These are phyloP conservation scores for Tupaia chinensis DNA, from an alignment of 2,113 vertebrate genomes.

Conservation along the genomic window DNA sequence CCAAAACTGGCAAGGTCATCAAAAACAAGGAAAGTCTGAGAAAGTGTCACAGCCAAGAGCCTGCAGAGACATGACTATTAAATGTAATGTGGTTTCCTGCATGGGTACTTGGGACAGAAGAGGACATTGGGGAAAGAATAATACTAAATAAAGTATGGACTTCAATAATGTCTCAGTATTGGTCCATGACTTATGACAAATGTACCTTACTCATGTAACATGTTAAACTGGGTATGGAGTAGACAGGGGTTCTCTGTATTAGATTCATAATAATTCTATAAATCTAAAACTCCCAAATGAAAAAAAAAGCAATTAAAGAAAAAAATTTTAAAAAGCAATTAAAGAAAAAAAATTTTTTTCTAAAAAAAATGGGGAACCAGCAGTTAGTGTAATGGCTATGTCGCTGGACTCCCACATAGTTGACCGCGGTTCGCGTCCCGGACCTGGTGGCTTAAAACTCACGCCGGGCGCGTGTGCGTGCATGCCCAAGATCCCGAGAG, in stretches of 20 bases:
- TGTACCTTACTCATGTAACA: neutral
- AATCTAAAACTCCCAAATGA: constrained; percentile 32
- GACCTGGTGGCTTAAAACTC: no score
- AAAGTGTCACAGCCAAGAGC: neutral
- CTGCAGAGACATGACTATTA: neutral
- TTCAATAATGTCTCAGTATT: neutral
- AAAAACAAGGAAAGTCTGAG: neutral
- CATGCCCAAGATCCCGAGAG: no score
- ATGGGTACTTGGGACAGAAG: neutral
- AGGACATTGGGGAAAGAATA: neutral
- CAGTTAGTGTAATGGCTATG: no score
- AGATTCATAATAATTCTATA: constrained; percentile 15
- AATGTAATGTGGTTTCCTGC: neutral
- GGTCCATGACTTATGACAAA: neutral
- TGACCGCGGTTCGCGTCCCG: no score
- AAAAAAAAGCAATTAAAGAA: constrained; percentile 3
- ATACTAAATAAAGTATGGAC: neutral
- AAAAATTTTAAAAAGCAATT: neutral
- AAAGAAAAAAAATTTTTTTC: no score
- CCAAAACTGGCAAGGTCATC: neutral
- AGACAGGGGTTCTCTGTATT: neutral
- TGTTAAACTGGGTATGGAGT: neutral
- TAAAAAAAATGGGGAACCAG: no score
- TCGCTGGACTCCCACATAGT: no score
- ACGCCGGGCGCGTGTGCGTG: no score